Evolutionary conservation across 2,888 invertebrate genomes (phyloP).

Genomic region (Plebejus argus): DNA sequence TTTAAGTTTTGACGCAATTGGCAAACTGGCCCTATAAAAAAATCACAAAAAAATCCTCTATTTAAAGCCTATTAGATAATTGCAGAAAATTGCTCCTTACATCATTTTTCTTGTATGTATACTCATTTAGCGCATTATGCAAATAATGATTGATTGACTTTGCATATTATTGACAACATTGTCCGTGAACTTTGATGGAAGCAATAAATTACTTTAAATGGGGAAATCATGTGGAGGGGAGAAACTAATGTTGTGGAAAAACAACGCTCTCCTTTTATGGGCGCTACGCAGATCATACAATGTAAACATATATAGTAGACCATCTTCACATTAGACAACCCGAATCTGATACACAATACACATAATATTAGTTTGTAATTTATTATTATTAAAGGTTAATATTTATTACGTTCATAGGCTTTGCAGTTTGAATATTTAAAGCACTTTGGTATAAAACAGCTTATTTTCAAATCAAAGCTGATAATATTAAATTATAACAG

Average conservation of each 20-base stretch:
- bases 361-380: no score
- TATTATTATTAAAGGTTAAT: no score
- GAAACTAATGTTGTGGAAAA: slow-evolving; percentile 27
- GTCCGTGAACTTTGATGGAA: background rate
- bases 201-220: slow-evolving; percentile 26
- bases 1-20: no score
- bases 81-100: background rate
- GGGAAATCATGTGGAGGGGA: slow-evolving; percentile 21
- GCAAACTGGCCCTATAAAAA: background rate
- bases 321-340: no score
- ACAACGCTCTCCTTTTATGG: slow-evolving; percentile 21
- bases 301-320: background rate
- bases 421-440: no score
- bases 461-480: no score
- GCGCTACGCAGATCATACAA: background rate
- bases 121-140: background rate
- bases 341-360: no score
- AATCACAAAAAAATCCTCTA: background rate
- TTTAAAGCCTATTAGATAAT: background rate
- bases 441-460: no score
- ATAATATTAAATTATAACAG: no score
- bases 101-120: background rate
- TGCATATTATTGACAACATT: background rate
- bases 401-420: no score
- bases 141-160: slow-evolving; percentile 13